phyloP scores from a whole-genome alignment of 2,888 invertebrate species.

The Cyclophora punctaria region DNA sequence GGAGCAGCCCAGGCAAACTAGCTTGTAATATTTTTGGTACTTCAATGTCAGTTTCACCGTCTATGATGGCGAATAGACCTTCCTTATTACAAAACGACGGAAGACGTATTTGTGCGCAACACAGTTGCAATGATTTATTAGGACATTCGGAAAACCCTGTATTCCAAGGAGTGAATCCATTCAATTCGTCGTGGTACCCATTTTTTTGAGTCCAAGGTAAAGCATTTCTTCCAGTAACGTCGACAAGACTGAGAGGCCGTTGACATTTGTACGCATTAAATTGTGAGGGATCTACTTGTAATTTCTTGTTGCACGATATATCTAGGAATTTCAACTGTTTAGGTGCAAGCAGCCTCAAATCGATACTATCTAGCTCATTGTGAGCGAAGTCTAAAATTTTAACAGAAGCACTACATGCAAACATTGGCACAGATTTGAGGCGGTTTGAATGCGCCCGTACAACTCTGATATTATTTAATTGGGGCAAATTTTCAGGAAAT shows the following conservation, averaged over 20 bases:
- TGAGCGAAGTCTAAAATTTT: slow-evolving; percentile 90
- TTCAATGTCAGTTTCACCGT: slow-evolving; percentile 82
- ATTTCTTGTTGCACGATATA: slow-evolving; percentile 86
- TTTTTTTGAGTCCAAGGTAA: slow-evolving; percentile 74
- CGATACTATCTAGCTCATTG: slow-evolving; percentile 87
- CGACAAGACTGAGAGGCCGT: slow-evolving; percentile 86
- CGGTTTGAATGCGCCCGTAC: slow-evolving; percentile 89
- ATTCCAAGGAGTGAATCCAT: slow-evolving; percentile 80
- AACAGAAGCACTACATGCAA: slow-evolving; percentile 82
- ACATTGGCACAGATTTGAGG: slow-evolving; percentile 82
- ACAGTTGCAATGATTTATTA: slow-evolving; percentile 82
- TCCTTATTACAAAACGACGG: slow-evolving; percentile 87
- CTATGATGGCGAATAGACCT: slow-evolving; percentile 88
- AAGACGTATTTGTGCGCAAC: slow-evolving; percentile 84
- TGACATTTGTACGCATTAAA: slow-evolving; percentile 86
- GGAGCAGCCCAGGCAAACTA: slow-evolving; percentile 83
- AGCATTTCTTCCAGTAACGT: slow-evolving; percentile 87
- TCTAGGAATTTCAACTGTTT: slow-evolving; percentile 89
- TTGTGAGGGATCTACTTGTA: slow-evolving; percentile 89
- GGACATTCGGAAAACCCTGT: slow-evolving; percentile 91
- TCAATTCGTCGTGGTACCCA: slow-evolving; percentile 72
- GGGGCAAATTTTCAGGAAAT: slow-evolving; percentile 84
- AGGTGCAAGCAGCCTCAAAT: slow-evolving; percentile 83
- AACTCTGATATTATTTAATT: slow-evolving; percentile 81
- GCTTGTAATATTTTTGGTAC: slow-evolving; percentile 82